Conservation (phyloP, 2,113 vertebrate species). For the Narcine bancroftii region DNA sequence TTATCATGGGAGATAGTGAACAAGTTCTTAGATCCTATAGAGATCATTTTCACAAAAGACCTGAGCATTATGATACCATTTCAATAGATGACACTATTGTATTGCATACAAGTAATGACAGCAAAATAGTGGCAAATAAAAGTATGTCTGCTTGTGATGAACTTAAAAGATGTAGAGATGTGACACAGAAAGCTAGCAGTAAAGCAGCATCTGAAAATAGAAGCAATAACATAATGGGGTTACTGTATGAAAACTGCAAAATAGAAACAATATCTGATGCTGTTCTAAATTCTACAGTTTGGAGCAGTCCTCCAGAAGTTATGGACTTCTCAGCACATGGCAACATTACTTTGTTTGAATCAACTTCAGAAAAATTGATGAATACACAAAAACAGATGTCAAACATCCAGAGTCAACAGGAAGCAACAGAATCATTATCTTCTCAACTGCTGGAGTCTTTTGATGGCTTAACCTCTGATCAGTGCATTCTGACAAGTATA, state of each 20-base stretch:
- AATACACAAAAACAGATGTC: slow-evolving; percentile 51
- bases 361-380: slow-evolving; percentile 41
- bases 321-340: slow-evolving; percentile 43
- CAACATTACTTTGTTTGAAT: slow-evolving; percentile 44
- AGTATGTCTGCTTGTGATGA: slow-evolving; percentile 36
- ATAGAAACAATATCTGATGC: slow-evolving; percentile 49
- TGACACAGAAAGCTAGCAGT: background rate
- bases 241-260: slow-evolving; percentile 52
- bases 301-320: slow-evolving; percentile 55
- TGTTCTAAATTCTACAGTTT: slow-evolving; percentile 47
- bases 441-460: background rate
- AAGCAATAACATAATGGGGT: slow-evolving; percentile 45
- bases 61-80: slow-evolving; percentile 64
- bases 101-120: slow-evolving; percentile 68
- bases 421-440: slow-evolving; percentile 48
- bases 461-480: slow-evolving; percentile 33
- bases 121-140: slow-evolving; percentile 47
- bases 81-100: slow-evolving; percentile 69
- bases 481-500: slow-evolving; percentile 50
- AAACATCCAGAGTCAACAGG: slow-evolving; percentile 41
- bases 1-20: slow-evolving; percentile 47
- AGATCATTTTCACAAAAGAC: slow-evolving; percentile 53
- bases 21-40: slow-evolving; percentile 54
- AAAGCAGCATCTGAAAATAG: slow-evolving; percentile 41
- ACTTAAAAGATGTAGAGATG: slow-evolving; percentile 42